Evolutionary conservation across 2,888 invertebrate species (phyloP), one percentile per base, ranked within the genome.

Genomic region (Drosophila melanocephala): DNA sequence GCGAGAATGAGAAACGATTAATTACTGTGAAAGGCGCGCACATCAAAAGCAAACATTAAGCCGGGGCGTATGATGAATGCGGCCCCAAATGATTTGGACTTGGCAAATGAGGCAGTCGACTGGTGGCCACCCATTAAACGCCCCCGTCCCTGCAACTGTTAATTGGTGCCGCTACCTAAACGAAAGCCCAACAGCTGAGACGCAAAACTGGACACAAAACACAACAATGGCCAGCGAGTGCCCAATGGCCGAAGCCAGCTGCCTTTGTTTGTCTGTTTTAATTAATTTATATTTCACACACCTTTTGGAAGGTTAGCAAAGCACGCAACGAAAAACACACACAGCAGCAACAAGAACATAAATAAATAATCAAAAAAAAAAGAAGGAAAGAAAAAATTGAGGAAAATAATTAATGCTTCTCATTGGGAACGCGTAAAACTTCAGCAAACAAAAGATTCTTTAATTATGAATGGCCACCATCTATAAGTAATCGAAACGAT

Each of bases 231-330:
- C 50, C 35, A 58, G 66, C 68, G 70, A 74, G 42, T 26, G 32
- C 42, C 22, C 30, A 42, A 42, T 22, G 39, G 42, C 42, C 42
- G 58, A 32, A 42, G 69, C 33, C 42, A 28, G 61, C 47, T 44
- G 52, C 63, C 67, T 70, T 61, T 75, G 61, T 91, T 82, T 85
- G 89, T 85, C 73, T 72, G 75, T 71, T 85, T 90, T 87, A 87
- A 87, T 87, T 87, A 87, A 87, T 91, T 90, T 85, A 90, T 87
- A 78, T 82, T 84, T 81, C 87, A 66, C 84, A 87, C 84, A 89
- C 87, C 89, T 89, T 84, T 84, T 70, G 58, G 69, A 60, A 55
- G 71, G 47, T 50, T 42, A 64, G 35, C 69, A 64, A 42, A 57
- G 63, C 71, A 79, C 80, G 65, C 81, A 75, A 59, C 44, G 12